Base-by-base conservation (phyloP, 2,888 invertebrate species). In the Campoplex nolae region DNA sequence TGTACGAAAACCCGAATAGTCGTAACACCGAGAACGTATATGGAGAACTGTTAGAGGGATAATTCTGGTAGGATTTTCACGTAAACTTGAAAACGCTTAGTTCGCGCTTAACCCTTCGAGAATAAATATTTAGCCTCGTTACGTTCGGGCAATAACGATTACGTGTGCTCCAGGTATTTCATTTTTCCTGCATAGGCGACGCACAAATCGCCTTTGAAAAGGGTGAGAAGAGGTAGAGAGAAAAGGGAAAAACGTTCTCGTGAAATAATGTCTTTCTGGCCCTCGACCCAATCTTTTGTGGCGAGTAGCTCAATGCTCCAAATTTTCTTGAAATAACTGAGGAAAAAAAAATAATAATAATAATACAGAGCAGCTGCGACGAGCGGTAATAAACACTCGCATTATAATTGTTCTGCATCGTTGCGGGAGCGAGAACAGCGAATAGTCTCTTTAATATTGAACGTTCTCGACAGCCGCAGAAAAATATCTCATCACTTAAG, bases 61-160 rank as follows among this genome's bases (percentile, higher is more conserved):
- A 92, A 92, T 91, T 89, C 75, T 62, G 75, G 75, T 86, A 67
- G 71, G 87, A 84, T 89, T 89, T 88, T 85, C 89, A 88, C 81
- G 73, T 83, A 56, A 86, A 79, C 70, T 62, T 35, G 28, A 28
- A 73, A 70, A 88, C 80, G 77, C 77, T 86, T 87, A 79, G 86
- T 88, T 88, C 89, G 85, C 86, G 75, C 68, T 89, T 48, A 88
- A 86, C 89, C 89, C 87, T 84, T 88, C 88, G 89, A 89, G 89
- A 88, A 90, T 92, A 92, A 92, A 92, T 92, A 92, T 92, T 92
- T 92, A 90, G 88, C 89, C 91, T 90, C 88, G 90, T 92, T 92
- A 89, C 90, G 90, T 83, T 88, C 81, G 80, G 87, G 75, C 80
- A 81, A 58, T 38, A 9, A 58, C 76, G 80, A 74, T 81, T 84